phyloP scores from a whole-genome alignment of 2,888 invertebrate species.

The Acronicta psi region DNA sequence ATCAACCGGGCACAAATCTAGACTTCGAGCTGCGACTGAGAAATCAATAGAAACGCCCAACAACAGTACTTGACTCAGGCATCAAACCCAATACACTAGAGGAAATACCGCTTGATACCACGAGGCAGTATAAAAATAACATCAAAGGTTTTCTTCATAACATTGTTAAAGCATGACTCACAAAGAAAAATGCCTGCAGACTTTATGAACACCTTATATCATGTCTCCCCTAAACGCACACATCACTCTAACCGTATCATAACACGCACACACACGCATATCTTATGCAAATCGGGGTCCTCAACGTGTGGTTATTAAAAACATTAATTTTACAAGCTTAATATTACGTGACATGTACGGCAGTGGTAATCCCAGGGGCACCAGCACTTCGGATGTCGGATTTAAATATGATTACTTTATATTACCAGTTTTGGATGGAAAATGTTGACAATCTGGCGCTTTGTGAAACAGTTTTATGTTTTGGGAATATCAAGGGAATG shows the following conservation, averaged over 20 bases:
- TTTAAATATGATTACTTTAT: constrained; percentile 63
- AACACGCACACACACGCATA: constrained; percentile 27
- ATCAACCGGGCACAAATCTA: too few relatives aligned
- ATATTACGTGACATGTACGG: constrained; percentile 57
- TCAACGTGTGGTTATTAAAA: constrained; percentile 55
- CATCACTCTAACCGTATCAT: constrained; percentile 25
- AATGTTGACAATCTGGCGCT: constrained; percentile 49
- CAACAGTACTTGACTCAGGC: too few relatives aligned
- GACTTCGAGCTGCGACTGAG: too few relatives aligned
- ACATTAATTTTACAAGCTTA: constrained; percentile 60
- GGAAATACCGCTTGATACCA: too few relatives aligned
- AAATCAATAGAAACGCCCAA: too few relatives aligned
- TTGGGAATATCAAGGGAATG: constrained; percentile 1
- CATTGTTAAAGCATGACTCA: too few relatives aligned
- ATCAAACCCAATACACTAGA: too few relatives aligned
- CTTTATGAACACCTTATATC: constrained; percentile 11
- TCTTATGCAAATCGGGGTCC: constrained; percentile 52
- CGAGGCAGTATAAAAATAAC: too few relatives aligned
- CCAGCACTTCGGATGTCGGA: constrained; percentile 58
- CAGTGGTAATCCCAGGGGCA: constrained; percentile 56
- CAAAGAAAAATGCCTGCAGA: constrained; percentile 2
- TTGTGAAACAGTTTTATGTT: constrained; percentile 36
- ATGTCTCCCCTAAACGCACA: constrained; percentile 15
- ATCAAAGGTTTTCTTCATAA: too few relatives aligned
- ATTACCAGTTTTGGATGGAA: constrained; percentile 52